phyloP scores from a whole-genome alignment of 2,113 vertebrate genomes.

The Gadus chalcogrammus region DNA sequence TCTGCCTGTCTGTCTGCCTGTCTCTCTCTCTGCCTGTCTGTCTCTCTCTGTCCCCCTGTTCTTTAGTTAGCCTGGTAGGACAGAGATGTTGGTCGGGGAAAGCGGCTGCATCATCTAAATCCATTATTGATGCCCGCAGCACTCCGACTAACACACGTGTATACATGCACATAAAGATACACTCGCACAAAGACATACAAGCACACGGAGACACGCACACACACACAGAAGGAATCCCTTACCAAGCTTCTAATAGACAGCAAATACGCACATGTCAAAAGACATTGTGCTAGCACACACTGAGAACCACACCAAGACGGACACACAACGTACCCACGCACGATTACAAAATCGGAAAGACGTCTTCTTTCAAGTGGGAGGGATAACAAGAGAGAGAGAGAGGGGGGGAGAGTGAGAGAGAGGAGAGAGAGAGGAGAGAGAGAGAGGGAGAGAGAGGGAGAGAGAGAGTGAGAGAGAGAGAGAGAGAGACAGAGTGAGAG shows the following conservation, averaged over 20 bases:
- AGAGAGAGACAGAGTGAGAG: no score
- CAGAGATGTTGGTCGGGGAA: constrained; percentile 54
- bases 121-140: constrained; percentile 68
- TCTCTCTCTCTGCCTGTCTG: background rate
- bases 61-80: constrained; percentile 41
- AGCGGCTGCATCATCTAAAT: constrained; percentile 66
- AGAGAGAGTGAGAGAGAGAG: background rate
- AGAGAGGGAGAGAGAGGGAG: background rate
- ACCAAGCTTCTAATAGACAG: constrained; percentile 36
- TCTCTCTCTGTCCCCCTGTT: constrained; percentile 28
- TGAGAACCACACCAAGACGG: constrained; percentile 9
- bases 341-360: no score
- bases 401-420: background rate
- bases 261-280: constrained; percentile 15
- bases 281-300: constrained; percentile 10
- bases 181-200: constrained; percentile 17
- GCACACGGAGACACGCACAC: constrained; percentile 2
- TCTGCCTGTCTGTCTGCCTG: background rate
- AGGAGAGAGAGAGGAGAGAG: background rate
- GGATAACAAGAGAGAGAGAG: background rate
- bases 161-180: background rate
- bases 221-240: background rate
- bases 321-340: background rate
- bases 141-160: constrained; percentile 41
- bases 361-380: constrained; percentile 19